Percentiles rank a stretch among this genome's conserved stretches.
Conservation (phyloP, 2,113 vertebrate genomes). For the Ctenodactylus gundi region DNA sequence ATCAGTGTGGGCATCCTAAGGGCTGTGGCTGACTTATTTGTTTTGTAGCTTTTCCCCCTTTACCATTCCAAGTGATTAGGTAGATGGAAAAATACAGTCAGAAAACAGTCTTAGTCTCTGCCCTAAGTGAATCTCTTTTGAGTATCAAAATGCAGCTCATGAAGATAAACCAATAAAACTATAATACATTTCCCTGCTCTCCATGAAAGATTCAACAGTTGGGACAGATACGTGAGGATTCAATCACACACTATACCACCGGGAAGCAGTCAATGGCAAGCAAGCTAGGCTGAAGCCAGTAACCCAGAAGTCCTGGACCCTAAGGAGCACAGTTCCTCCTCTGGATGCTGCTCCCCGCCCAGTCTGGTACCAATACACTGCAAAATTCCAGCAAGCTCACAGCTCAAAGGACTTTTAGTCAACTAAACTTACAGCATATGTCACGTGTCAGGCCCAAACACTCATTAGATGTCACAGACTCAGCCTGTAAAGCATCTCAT, state of each 20-base stretch:
- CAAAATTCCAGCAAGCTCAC: neutral
- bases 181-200: neutral
- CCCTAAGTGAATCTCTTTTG: constrained; percentile 34
- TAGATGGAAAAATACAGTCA: neutral
- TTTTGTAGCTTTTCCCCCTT: neutral
- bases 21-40: neutral
- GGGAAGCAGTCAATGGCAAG: constrained; percentile 4
- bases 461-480: neutral
- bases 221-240: neutral
- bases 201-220: constrained; percentile 40
- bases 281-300: neutral
- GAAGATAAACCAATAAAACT: constrained; percentile 41
- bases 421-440: neutral
- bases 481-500: neutral
- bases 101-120: constrained; percentile 41
- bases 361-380: neutral
- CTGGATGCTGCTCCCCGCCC: fast-evolving
- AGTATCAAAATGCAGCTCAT: constrained; percentile 47
- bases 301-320: neutral
- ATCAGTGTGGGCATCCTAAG: neutral
- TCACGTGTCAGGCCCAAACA: neutral
- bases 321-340: neutral
- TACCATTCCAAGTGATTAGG: neutral
- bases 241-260: neutral
- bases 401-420: neutral